Base-by-base conservation (phyloP, 2,113 vertebrate species). In the Cyanocitta stelleri region DNA sequence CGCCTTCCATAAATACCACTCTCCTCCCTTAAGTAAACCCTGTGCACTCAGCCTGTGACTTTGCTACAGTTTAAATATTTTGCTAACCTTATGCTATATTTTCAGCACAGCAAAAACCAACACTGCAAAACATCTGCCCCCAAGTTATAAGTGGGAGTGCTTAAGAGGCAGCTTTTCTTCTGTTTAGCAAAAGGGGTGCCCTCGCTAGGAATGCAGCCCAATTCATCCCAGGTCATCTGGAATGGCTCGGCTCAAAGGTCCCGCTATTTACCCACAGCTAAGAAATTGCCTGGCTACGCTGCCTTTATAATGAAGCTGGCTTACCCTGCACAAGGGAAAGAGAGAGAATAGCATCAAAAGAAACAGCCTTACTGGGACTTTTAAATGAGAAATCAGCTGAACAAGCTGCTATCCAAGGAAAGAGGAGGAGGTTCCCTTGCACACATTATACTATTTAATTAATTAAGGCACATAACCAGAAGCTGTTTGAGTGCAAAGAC, bases 1-100 rank as follows among this genome's bases (percentile, higher is more conserved):
- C 63, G 71, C 74, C 88, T 97, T 97, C 97, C 95, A 95, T 97
- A 97, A 98, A 98, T 98, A 97, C 92, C 49, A 5, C 58, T 92
- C 90, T 96, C 76, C 93, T 97, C 92, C 81, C 79, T 96, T 95
- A 95, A 97, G 95, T 87, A 96, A 97, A 97, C 74, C 87, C 58
- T 51, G n/a, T 32, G 58, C 90, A 77, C 86, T 94, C 81, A 88
- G 81, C 80, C 69, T 63, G 55, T 39, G 78, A 73, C 69, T 74
- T 8, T 21, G 71, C 16, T 89, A 44, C 35, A 49, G 64, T 87
- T 97, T 90, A 94, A 75, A 85, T 84, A 95, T 96, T 97, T 93
- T 89, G 91, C 75, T 97, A 93, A 96, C 80, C 80, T 89, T 80
- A 39, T 9, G 35, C 63, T 79, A 54, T 69, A 87, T 82, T 90